Percentiles rank a stretch among this genome's conserved stretches.
Evolutionary conservation across 2,797 vertebrate species (phyloP).

Genomic region (Capromys pilorides): DNA sequence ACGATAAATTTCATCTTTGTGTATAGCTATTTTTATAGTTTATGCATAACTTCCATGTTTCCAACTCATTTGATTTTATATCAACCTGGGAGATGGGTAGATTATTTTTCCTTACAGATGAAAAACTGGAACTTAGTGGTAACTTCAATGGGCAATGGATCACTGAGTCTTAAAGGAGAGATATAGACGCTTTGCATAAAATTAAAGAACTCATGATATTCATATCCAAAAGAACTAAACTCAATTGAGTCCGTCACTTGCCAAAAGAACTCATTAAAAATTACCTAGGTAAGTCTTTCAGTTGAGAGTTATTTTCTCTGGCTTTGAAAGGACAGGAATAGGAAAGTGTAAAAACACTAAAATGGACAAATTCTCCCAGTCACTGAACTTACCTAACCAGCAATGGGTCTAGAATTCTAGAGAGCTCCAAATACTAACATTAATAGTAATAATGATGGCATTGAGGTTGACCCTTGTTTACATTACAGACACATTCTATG

Average conservation of each 20-base stretch:
- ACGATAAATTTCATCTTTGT: slow-evolving; percentile 12
- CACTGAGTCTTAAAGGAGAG: not conserved
- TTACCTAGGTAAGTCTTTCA: not conserved
- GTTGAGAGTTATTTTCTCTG: slow-evolving; percentile 29
- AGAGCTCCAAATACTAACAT: not conserved
- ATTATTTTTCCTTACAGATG: not conserved
- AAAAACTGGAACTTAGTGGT: not conserved
- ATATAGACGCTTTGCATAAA: not conserved
- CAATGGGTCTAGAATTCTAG: not conserved
- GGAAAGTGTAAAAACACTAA: not conserved
- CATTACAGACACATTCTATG: not conserved
- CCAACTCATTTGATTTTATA: not conserved
- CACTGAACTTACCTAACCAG: not conserved
- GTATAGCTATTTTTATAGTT: not conserved
- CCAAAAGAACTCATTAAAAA: slow-evolving; percentile 8
- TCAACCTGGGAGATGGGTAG: not conserved
- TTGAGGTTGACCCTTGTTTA: slow-evolving; percentile 1
- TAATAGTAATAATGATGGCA: not conserved
- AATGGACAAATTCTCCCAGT: not conserved
- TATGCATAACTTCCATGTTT: slow-evolving; percentile 1
- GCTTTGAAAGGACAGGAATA: not conserved
- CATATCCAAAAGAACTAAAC: not conserved
- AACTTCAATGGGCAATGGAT: not conserved
- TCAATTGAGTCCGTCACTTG: slow-evolving; percentile 5
- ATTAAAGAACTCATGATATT: not conserved